Evolutionary conservation across 2,113 vertebrate genomes (phyloP), one percentile per base, ranked within the genome.

Genomic region (Romanogobio albipinnatus): DNA sequence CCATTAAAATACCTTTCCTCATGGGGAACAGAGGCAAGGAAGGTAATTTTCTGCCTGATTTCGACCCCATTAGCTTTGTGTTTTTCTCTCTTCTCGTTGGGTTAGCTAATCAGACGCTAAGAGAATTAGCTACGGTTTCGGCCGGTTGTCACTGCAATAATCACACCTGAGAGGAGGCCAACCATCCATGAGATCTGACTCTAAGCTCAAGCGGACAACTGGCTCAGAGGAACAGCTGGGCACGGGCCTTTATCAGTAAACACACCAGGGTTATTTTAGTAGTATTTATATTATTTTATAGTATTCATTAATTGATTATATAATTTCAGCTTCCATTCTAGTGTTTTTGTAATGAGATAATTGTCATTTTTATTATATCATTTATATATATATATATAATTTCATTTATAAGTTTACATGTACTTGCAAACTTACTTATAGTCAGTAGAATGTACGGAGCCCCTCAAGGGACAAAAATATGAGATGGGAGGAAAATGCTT

Each of bases 1-100:
- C 88, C 84, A 90, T 93, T 93, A 91, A 93, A 92, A 93, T 90
- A 85, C 91, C 89, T 85, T 93, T 93, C 90, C 88, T 87, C 88
- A 81, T 88, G 89, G 45, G 86, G 89, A 75, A 85, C 62, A 53
- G 39, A 56, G 61, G 76, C 73, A 86, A 39, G 33, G 62, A 51
- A 71, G 58, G 81, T 58, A 87, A 88, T 88, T 90, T 90, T 84
- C 81, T 86, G 89, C 87, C 75, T 84, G 84, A 88, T 86, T 90
- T 86, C 10, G 45, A 77, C 51, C 76, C 29, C 49, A 86, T 87
- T 84, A 82, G 74, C 77, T 62, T 76, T 58, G 79, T 80, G 84
- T 83, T 79, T 86, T 78, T 78, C 24, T 71, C 10, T 77, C 53
- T 61, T 76, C 56, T 62, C 49, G 66, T 43, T 83, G 81, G 74